A percentile compares a stretch with the other conserved stretches of the same genome.
These are phyloP conservation scores for Myotis davidii DNA, from an alignment of 2,113 vertebrate genomes.

Conservation along the genomic window DNA sequence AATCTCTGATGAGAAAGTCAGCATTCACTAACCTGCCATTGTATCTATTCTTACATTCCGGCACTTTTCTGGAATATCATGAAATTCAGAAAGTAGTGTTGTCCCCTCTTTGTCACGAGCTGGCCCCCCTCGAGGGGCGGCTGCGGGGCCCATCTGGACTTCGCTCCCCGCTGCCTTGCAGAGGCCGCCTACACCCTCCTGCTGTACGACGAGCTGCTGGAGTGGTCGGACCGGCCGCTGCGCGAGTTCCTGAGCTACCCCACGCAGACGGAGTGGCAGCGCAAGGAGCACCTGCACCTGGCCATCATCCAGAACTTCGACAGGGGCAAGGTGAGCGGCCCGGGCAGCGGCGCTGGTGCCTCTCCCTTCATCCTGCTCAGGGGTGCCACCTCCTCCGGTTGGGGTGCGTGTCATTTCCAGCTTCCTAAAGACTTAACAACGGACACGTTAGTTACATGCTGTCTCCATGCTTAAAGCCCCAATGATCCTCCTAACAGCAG, in stretches of 20 bases:
- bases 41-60: neutral
- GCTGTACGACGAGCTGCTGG: conserved; percentile 95
- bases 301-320: conserved; percentile 98
- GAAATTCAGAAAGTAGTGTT: neutral
- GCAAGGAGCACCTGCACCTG: conserved; percentile 96
- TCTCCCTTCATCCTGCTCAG: neutral
- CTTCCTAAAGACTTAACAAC: neutral
- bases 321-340: conserved; percentile 87
- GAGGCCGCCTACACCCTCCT: conserved; percentile 97
- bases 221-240: conserved; percentile 96
- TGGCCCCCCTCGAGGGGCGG: neutral
- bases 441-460: neutral
- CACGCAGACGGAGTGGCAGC: conserved; percentile 98
- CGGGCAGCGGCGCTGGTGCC: neutral
- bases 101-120: neutral
- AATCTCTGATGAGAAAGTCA: neutral
- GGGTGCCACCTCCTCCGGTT: neutral
- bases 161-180: conserved; percentile 73
- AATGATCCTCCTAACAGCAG: neutral
- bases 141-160: neutral
- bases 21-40: neutral
- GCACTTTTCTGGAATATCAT: neutral
- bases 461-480: neutral
- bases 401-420: neutral
- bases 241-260: conserved; percentile 97